Percentiles rank a stretch among this genome's conserved stretches.
These are phyloP conservation scores for Ethmia dodecea DNA, from an alignment of 2,888 invertebrate genomes.

Conservation along the genomic window DNA sequence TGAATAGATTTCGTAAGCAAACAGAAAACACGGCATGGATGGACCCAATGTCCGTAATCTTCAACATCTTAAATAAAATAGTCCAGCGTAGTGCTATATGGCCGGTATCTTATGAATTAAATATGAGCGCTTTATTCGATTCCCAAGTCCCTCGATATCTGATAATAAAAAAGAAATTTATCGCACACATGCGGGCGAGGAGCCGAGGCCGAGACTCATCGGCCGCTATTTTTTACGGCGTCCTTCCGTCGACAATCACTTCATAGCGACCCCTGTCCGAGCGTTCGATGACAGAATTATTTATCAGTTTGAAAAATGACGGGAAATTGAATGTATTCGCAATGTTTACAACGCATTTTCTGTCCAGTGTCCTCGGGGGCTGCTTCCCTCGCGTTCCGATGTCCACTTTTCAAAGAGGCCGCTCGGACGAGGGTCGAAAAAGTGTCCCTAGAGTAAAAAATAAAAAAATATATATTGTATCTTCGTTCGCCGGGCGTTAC, in stretches of 20 bases:
- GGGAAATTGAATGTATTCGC: constrained; percentile 79
- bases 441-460: constrained; percentile 76
- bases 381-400: constrained; percentile 77
- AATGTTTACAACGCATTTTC: constrained; percentile 79
- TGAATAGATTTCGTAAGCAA: neutral
- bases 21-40: constrained; percentile 32
- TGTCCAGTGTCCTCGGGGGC: constrained; percentile 74
- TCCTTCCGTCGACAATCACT: constrained; percentile 75
- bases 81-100: constrained; percentile 69
- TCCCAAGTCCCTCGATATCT: constrained; percentile 77
- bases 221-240: constrained; percentile 73
- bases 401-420: constrained; percentile 78
- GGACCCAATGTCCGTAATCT: constrained; percentile 58
- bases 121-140: constrained; percentile 78
- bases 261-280: constrained; percentile 77
- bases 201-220: constrained; percentile 50
- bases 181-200: constrained; percentile 56
- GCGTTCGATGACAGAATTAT: constrained; percentile 78
- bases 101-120: constrained; percentile 77
- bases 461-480: constrained; percentile 74
- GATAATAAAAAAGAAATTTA: constrained; percentile 78
- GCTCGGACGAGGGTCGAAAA: constrained; percentile 78
- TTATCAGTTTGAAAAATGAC: constrained; percentile 80
- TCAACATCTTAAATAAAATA: constrained; percentile 74
- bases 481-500: constrained; percentile 59